Base-by-base conservation (phyloP, 2,888 invertebrate genomes). In the Drosophila vallismaia region DNA sequence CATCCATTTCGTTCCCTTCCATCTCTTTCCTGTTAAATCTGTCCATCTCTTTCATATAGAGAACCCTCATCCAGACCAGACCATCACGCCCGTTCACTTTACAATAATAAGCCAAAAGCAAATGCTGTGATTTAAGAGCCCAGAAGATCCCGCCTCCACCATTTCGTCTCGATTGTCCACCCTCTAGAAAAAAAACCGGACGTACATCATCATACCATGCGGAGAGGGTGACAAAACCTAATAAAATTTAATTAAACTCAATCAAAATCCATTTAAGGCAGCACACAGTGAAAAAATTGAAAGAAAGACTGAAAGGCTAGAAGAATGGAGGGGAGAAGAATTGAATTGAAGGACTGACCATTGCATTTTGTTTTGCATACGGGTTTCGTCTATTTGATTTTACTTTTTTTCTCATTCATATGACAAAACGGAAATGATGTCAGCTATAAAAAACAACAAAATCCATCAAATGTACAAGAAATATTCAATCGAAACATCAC, bases 211-310 rank as follows among this genome's bases (percentile, higher is more conserved):
- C 57, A 14, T 29, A 8, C 52, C 38, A 68, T 53, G 68, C 71
- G 59, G 71, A 36, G 79, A 80, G 90, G 89, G 89, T 90, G 90
- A 90, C 90, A 90, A 91, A 91, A 89, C 88, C 88, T 90, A 91
- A 91, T 91, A 89, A 91, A 91, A 90, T 85, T 91, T 91, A 91
- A 91, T 91, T 91, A 91, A 91, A 90, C 90, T 88, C 90, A 91
- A 91, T 91, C 89, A 91, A 90, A 90, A 86, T 86, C 86, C 89
- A 90, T 89, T 89, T 89, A 90, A 86, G 87, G 77, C 76, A 50
- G 59, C 71, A 72, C 73, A 80, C 71, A 82, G 67, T 52, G 51
- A 42, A 57, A 44, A 24, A 53, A 40, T 59, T 48, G 46, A 64
- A 29, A 14, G 14, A 40, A 40, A 40, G 40, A 14, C 12, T 6